phyloP scores from a whole-genome alignment of 1,140 invertebrate species.

The Laupala kohalensis region DNA sequence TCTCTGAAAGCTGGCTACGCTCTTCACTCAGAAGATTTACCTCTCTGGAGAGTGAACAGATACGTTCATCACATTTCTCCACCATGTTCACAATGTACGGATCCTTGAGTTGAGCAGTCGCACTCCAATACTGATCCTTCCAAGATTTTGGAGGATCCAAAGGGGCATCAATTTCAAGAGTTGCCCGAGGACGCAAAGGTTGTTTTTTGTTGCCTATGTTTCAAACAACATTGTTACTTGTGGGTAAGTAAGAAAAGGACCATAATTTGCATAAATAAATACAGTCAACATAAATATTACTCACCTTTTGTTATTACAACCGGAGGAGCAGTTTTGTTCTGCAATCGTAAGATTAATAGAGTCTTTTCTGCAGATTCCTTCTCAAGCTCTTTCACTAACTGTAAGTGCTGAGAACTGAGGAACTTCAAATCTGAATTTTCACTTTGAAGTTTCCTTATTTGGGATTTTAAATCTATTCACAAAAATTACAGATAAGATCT shows the following conservation, averaged over 20 bases:
- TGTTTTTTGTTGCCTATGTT: neutral
- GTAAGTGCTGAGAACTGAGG: conserved; percentile 38
- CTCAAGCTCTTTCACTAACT: conserved; percentile 39
- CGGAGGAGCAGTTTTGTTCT: conserved; percentile 42
- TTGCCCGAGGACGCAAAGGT: neutral
- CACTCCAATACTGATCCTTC: conserved; percentile 2
- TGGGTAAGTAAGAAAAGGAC: neutral
- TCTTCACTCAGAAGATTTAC: conserved; percentile 7
- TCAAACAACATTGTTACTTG: neutral
- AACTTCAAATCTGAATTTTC: conserved; percentile 43
- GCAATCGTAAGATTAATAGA: conserved; percentile 39
- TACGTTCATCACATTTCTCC: conserved; percentile 3
- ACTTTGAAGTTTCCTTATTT: conserved; percentile 38
- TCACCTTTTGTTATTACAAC: conserved; percentile 19
- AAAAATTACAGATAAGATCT: neutral
- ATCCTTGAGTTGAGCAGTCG: conserved; percentile 4
- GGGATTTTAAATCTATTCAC: conserved; percentile 40
- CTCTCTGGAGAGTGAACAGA: neutral
- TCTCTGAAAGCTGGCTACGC: neutral
- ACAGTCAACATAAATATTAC: neutral
- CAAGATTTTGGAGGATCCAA: conserved; percentile 7
- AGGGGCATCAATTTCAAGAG: conserved; percentile 11
- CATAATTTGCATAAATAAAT: neutral
- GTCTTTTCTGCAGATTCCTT: conserved; percentile 39
- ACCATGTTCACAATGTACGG: conserved; percentile 8